A percentile compares a stretch with the other conserved stretches of the same genome.
Evolutionary conservation across 2,888 invertebrate species (phyloP).

Genomic region (Thera obeliscata): DNA sequence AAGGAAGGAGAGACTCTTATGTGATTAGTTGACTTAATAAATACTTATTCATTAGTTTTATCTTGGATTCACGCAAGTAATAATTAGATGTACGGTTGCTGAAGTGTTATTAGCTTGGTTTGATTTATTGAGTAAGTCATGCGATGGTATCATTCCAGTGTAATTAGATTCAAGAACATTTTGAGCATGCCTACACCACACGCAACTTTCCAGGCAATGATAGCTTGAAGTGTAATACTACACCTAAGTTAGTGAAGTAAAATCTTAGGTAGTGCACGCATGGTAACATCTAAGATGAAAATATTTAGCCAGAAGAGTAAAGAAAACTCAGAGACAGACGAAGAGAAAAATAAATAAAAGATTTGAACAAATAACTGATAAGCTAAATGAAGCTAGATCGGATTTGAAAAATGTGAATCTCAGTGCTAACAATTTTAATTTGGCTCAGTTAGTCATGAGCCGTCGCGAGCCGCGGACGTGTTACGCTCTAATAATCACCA

Average conservation of each 20-base stretch:
- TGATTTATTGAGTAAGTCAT: slow-evolving; percentile 30
- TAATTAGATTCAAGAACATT: slow-evolving; percentile 15
- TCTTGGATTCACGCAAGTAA: background rate
- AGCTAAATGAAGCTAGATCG: slow-evolving; percentile 32
- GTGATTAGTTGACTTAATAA: no score
- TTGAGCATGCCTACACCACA: slow-evolving; percentile 7
- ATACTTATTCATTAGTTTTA: background rate
- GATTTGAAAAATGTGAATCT: slow-evolving; percentile 55
- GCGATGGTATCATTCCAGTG: slow-evolving; percentile 24
- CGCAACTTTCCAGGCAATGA: slow-evolving; percentile 12
- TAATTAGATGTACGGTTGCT: slow-evolving; percentile 6
- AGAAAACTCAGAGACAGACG: background rate
- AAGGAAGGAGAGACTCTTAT: no score
- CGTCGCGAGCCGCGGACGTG: slow-evolving; percentile 67
- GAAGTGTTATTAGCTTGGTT: slow-evolving; percentile 14
- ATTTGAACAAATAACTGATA: slow-evolving; percentile 4
- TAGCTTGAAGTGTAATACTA: background rate
- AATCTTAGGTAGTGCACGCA: background rate
- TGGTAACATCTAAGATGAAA: background rate
- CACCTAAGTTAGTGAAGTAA: background rate
- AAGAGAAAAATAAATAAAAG: background rate
- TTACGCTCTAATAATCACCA: slow-evolving; percentile 74
- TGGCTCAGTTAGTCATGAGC: slow-evolving; percentile 72
- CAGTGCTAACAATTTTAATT: slow-evolving; percentile 74
- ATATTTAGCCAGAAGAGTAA: background rate